Percentiles rank a stretch among this genome's conserved stretches.
These are phyloP conservation scores for Dolichallabes microphthalmus DNA, from an alignment of 2,113 vertebrate species.

Conservation along the genomic window DNA sequence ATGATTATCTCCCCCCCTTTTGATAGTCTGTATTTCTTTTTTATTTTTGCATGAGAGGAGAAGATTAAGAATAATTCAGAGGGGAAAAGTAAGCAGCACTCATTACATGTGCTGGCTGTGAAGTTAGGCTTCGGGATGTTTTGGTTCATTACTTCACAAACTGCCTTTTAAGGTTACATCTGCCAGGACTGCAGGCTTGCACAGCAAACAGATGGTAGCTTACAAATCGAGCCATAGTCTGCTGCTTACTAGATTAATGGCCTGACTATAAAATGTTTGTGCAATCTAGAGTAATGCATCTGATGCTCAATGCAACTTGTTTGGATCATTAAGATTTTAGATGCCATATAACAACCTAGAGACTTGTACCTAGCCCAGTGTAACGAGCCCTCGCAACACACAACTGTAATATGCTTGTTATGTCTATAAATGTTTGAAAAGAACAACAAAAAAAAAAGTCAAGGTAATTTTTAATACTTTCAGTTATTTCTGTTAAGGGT, in stretches of 20 bases:
- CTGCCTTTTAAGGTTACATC: conserved; percentile 79
- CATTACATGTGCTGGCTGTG: conserved; percentile 48
- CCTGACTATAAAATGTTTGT: conserved; percentile 52
- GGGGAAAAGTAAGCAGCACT: neutral
- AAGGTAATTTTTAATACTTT: neutral
- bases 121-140: conserved; percentile 69
- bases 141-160: conserved; percentile 67
- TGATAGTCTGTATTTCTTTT: neutral
- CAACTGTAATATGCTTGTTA: neutral
- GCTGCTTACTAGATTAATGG: conserved; percentile 53
- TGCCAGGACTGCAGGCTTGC: conserved; percentile 60
- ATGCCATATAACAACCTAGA: neutral
- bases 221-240: conserved; percentile 72
- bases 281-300: conserved; percentile 61
- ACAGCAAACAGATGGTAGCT: conserved; percentile 64
- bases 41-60: neutral
- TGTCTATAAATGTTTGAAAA: neutral
- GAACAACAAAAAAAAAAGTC: neutral
- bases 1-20: neutral
- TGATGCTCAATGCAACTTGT: conserved; percentile 34
- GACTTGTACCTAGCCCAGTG: neutral
- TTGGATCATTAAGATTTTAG: too few species aligned
- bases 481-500: neutral
- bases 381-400: neutral
- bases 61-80: neutral